Evolutionary conservation across 30 jellyfish, hydroid and myxozoan species (phyloP).

Genomic region (Cassiopea xamachana): DNA sequence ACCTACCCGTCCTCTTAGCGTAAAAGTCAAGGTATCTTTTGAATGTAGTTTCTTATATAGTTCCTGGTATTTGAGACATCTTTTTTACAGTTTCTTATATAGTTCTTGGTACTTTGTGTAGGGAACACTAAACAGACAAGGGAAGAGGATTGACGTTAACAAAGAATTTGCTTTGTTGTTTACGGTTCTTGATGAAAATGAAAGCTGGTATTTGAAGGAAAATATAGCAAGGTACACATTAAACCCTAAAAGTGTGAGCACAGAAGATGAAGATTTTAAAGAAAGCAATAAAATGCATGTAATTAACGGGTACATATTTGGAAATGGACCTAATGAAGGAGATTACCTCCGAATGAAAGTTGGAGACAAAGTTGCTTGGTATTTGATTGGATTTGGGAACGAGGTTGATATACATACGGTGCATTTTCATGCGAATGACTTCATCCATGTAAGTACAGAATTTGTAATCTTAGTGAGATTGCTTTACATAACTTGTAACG

Average conservation of each 20-base stretch:
- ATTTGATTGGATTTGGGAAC: slow-evolving; percentile 66
- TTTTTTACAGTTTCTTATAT: background rate
- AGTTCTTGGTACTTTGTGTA: background rate
- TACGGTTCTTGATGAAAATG: slow-evolving; percentile 74
- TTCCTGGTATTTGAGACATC: no score
- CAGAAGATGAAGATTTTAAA: slow-evolving; percentile 54
- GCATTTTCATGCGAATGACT: slow-evolving; percentile 66
- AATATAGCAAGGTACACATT: slow-evolving; percentile 19
- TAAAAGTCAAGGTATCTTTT: no score
- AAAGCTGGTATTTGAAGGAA: slow-evolving; percentile 71
- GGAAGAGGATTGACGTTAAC: slow-evolving; percentile 31
- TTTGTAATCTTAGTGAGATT: no score
- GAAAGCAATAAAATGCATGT: slow-evolving; percentile 75
- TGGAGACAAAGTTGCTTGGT: slow-evolving; percentile 68
- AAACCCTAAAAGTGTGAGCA: slow-evolving; percentile 4
- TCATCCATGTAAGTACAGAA: slow-evolving; percentile 52
- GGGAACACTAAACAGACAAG: slow-evolving; percentile 54
- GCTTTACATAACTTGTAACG: no score
- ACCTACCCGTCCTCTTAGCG: no score
- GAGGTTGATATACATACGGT: slow-evolving; percentile 78
- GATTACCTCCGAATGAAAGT: slow-evolving; percentile 33
- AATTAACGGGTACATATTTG: slow-evolving; percentile 50
- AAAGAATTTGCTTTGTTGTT: slow-evolving; percentile 63
- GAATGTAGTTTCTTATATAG: no score
- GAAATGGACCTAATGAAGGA: slow-evolving; percentile 68